Evolutionary conservation across 2,888 invertebrate genomes (phyloP).

Genomic region (Acholoe squamosa): DNA sequence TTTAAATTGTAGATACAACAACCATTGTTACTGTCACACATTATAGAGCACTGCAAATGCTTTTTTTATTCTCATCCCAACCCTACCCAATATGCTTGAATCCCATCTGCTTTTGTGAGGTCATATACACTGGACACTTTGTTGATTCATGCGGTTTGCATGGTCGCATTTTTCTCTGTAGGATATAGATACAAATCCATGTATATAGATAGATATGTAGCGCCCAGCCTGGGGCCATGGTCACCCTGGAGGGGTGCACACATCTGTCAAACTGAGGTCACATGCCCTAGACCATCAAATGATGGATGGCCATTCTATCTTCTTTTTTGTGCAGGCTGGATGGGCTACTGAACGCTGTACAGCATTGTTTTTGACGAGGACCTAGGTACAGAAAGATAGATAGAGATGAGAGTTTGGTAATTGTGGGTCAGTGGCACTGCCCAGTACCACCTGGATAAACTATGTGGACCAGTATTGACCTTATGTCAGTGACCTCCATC

Average conservation of each 20-base stretch:
- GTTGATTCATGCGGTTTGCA: too few relatives aligned
- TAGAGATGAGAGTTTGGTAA: not conserved
- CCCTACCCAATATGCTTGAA: too few relatives aligned
- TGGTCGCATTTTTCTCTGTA: not conserved
- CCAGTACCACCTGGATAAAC: not conserved
- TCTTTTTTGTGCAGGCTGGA: too few relatives aligned
- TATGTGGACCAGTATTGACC: not conserved
- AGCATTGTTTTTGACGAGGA: not conserved
- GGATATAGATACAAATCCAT: conserved; percentile 49
- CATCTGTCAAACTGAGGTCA: conserved; percentile 5
- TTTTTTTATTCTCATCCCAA: too few relatives aligned
- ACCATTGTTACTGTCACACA: too few relatives aligned
- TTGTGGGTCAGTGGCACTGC: not conserved
- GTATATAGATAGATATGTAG: conserved; percentile 44
- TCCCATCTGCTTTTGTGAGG: too few relatives aligned
- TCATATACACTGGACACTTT: too few relatives aligned
- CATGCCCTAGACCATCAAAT: conserved; percentile 1
- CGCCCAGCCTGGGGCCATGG: conserved; percentile 15
- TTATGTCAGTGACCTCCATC: too few relatives aligned
- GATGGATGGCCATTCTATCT: conserved; percentile 11
- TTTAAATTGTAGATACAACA: too few relatives aligned
- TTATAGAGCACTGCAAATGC: too few relatives aligned
- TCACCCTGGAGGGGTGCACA: conserved; percentile 35
- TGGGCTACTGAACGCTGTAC: not conserved
- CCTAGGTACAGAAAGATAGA: not conserved